These are phyloP conservation scores for Petrocephalus schoutedeni DNA, from an alignment of 2,797 vertebrate species.

Conservation along the genomic window DNA sequence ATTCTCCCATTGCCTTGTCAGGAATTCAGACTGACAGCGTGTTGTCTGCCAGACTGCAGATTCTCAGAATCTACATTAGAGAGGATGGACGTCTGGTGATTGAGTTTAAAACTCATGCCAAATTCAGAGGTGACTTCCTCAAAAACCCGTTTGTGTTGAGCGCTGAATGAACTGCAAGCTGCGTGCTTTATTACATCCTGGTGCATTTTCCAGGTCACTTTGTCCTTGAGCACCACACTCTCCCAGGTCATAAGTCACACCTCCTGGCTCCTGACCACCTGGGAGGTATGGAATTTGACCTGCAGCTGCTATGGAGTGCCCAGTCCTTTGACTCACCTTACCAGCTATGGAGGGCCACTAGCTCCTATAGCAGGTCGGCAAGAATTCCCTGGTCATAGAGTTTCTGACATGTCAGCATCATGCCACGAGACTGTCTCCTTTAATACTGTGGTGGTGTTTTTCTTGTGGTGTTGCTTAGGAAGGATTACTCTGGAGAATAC, in stretches of 20 bases:
- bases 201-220: conserved; percentile 77
- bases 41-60: conserved; percentile 89
- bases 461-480: conserved; percentile 61
- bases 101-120: conserved; percentile 96
- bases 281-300: conserved; percentile 88
- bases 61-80: conserved; percentile 93
- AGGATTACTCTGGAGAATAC: conserved; percentile 96
- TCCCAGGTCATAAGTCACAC: conserved; percentile 82
- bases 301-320: conserved; percentile 91
- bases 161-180: neutral
- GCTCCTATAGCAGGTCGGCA: conserved; percentile 87
- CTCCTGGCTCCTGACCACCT: conserved; percentile 87
- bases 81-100: conserved; percentile 94
- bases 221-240: conserved; percentile 88
- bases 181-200: neutral
- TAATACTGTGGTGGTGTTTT: neutral
- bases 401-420: neutral
- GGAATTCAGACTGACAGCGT: conserved; percentile 97
- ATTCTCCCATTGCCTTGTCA: conserved; percentile 40
- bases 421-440: neutral
- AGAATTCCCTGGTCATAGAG: neutral
- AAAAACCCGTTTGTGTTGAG: neutral
- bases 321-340: conserved; percentile 94
- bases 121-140: conserved; percentile 79
- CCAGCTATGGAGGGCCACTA: conserved; percentile 95